Percentiles rank a stretch among this genome's conserved stretches.
Conservation (phyloP, 2,888 invertebrate species). For the Panzeria rudis region DNA sequence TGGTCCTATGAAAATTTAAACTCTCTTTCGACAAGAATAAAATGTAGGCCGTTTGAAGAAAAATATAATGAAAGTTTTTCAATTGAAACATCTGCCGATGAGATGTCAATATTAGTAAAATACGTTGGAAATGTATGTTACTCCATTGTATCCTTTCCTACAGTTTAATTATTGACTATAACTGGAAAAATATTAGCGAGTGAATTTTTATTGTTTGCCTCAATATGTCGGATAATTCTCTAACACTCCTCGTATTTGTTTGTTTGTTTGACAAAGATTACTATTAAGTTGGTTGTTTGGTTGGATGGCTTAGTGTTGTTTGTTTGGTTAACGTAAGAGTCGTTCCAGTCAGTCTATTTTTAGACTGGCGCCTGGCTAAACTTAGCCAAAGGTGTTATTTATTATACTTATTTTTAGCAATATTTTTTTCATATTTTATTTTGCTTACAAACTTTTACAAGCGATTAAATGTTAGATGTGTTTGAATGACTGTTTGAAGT, state of each 20-base stretch:
- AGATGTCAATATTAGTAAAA: no score
- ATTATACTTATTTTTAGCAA: conserved; percentile 12
- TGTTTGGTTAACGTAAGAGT: conserved; percentile 32
- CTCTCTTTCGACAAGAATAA: no score
- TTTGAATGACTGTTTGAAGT: conserved; percentile 38
- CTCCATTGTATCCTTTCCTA: no score
- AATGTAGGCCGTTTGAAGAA: no score
- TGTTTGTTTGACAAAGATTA: conserved; percentile 47
- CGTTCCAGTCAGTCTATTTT: conserved; percentile 55
- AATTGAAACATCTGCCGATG: no score
- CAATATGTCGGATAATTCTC: not conserved
- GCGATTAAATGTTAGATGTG: not conserved
- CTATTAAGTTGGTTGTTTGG: conserved; percentile 32
- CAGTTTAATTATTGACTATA: no score
- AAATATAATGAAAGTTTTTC: no score
- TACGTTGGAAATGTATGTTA: no score
- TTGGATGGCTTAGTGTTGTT: conserved; percentile 19
- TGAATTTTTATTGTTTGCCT: not conserved
- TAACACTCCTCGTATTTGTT: conserved; percentile 8
- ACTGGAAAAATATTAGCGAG: no score
- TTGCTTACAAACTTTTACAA: conserved; percentile 32
- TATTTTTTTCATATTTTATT: conserved; percentile 2
- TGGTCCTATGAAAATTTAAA: no score
- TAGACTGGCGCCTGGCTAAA: conserved; percentile 62
- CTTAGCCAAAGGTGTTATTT: conserved; percentile 51